Percentiles rank a stretch among this genome's conserved stretches.
Conservation (phyloP, 2,113 vertebrate genomes). For the Myxocyprinus asiaticus region DNA sequence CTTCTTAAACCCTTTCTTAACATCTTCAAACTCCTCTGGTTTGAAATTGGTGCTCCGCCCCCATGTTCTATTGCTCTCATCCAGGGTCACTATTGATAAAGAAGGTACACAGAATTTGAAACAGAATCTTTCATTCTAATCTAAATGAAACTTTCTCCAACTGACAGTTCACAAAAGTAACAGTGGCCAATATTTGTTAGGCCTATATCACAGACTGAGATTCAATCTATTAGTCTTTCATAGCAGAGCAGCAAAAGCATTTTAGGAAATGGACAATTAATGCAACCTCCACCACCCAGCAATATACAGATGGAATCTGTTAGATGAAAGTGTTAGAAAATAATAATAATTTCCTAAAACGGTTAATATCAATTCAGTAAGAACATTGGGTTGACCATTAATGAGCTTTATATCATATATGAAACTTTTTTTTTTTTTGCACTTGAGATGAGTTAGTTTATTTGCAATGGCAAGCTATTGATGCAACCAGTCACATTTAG, state of each 20-base stretch:
- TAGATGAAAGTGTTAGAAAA: not conserved
- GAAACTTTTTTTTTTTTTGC: not conserved
- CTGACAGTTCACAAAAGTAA: no score
- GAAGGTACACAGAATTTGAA: not conserved
- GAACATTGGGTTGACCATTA: not conserved
- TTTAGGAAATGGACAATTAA: not conserved
- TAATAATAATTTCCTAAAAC: not conserved
- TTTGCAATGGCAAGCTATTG: not conserved
- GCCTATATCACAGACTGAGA: no score
- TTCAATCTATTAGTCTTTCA: no score
- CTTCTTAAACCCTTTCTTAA: slow-evolving; percentile 89
- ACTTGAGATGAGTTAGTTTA: not conserved
- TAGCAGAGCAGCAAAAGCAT: not conserved
- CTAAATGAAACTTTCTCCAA: no score
- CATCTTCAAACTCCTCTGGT: slow-evolving; percentile 91
- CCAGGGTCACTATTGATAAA: slow-evolving; percentile 83
- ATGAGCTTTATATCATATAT: not conserved
- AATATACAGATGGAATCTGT: not conserved
- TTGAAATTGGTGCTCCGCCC: slow-evolving; percentile 84
- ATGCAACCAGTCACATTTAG: slow-evolving; percentile 2
- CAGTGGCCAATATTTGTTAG: no score
- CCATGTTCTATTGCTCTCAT: slow-evolving; percentile 93
- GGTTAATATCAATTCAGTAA: not conserved
- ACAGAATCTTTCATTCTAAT: not conserved
- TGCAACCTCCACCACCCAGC: slow-evolving; percentile 36